A percentile compares a stretch with the other conserved stretches of the same genome.
Evolutionary conservation across 2,888 invertebrate genomes (phyloP).

Genomic region (Melangyna quadrimaculata): DNA sequence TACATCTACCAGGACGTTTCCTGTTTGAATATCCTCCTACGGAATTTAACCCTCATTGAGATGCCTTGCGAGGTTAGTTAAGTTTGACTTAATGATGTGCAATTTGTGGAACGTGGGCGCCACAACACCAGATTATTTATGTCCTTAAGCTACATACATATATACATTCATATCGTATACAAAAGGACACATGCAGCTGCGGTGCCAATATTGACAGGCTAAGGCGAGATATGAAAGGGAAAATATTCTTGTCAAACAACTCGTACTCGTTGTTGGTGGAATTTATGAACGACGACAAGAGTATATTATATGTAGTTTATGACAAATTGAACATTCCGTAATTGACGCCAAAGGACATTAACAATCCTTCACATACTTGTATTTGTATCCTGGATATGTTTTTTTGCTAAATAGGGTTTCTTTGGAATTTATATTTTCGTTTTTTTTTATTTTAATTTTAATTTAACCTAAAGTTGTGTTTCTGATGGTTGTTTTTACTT

Average conservation of each 20-base stretch:
- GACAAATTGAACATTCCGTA: slow-evolving; percentile 47
- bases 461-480: slow-evolving; percentile 19
- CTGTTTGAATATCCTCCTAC: slow-evolving; percentile 86
- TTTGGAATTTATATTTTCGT: neutral
- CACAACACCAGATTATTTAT: slow-evolving; percentile 21
- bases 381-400: neutral
- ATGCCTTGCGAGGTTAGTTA: slow-evolving; percentile 81
- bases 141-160: neutral
- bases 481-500: neutral
- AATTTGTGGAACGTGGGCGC: slow-evolving; percentile 50
- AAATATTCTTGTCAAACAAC: slow-evolving; percentile 18
- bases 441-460: neutral
- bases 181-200: neutral
- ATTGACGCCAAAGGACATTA: slow-evolving; percentile 29
- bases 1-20: slow-evolving; percentile 87
- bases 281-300: no score
- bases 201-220: slow-evolving; percentile 26
- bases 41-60: slow-evolving; percentile 84
- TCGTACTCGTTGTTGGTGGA: neutral
- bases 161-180: no score
- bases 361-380: neutral
- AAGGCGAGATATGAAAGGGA: slow-evolving; percentile 1
- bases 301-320: neutral
- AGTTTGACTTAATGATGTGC: slow-evolving; percentile 49
- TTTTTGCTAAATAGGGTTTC: neutral